These are phyloP conservation scores for Ibidorhyncha struthersii DNA, from an alignment of 2,113 vertebrate species.

Conservation along the genomic window DNA sequence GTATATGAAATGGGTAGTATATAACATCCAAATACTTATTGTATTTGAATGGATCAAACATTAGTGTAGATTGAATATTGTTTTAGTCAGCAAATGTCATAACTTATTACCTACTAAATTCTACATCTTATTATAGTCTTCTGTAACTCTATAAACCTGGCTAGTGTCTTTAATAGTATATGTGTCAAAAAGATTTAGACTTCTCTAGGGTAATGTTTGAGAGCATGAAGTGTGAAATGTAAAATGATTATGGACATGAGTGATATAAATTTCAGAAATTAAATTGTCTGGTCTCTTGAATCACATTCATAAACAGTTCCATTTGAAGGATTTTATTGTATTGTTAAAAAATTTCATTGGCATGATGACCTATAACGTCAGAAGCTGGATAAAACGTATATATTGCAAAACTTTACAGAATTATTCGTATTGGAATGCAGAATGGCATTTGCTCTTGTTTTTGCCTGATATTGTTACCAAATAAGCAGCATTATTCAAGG, in stretches of 20 bases:
- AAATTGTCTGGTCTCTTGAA: constrained; percentile 66
- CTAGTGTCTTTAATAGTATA: constrained; percentile 57
- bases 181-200: constrained; percentile 56
- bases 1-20: constrained; percentile 57
- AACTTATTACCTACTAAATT: constrained; percentile 72
- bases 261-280: constrained; percentile 65
- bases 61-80: constrained; percentile 59
- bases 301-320: constrained; percentile 50
- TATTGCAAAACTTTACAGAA: constrained; percentile 55
- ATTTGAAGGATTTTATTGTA: constrained; percentile 61
- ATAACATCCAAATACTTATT: constrained; percentile 55
- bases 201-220: constrained; percentile 70
- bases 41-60: constrained; percentile 69
- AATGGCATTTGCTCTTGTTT: constrained; percentile 60
- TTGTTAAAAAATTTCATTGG: constrained; percentile 64
- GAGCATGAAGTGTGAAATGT: constrained; percentile 78
- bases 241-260: constrained; percentile 57
- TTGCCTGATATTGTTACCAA: constrained; percentile 53
- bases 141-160: constrained; percentile 52
- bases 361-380: constrained; percentile 73
- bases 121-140: constrained; percentile 63
- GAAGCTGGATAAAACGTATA: constrained; percentile 65
- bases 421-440: constrained; percentile 58
- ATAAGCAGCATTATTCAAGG: constrained; percentile 65
- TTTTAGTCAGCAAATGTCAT: constrained; percentile 65